A percentile compares a stretch with the other conserved stretches of the same genome.
phyloP scores from a whole-genome alignment of 2,888 invertebrate genomes.

The Microchrysa polita region DNA sequence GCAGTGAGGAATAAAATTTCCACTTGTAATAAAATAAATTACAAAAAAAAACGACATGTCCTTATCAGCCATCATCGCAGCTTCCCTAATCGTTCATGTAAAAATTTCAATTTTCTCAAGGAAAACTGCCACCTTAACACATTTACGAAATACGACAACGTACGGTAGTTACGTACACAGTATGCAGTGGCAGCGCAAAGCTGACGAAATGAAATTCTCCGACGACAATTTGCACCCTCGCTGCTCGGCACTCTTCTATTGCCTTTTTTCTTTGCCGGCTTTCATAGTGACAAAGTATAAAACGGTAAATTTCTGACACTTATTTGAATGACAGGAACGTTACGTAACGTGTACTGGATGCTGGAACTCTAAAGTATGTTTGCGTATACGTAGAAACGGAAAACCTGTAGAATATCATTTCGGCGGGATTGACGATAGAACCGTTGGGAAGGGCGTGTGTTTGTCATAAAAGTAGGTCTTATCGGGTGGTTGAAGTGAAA shows the following conservation, averaged over 20 bases:
- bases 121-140: background rate
- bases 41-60: background rate
- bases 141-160: background rate
- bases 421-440: background rate
- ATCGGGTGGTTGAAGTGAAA: background rate
- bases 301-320: constrained; percentile 8
- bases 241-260: too few relatives aligned
- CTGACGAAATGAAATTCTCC: background rate
- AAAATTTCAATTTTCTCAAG: constrained; percentile 7
- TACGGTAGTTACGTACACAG: too few relatives aligned
- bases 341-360: background rate
- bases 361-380: too few relatives aligned
- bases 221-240: background rate
- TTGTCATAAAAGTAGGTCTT: constrained; percentile 1
- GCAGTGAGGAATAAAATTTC: too few relatives aligned
- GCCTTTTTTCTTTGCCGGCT: background rate
- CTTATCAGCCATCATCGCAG: background rate
- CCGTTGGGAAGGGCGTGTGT: too few relatives aligned
- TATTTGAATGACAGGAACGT: background rate
- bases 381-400: background rate
- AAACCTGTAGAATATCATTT: constrained; percentile 17
- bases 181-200: background rate
- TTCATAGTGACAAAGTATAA: background rate
- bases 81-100: constrained; percentile 3
- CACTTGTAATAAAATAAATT: background rate